Evolutionary conservation across 1,140 invertebrate genomes (phyloP), one percentile per base, ranked within the genome.

Genomic region (Calliphora vicina): DNA sequence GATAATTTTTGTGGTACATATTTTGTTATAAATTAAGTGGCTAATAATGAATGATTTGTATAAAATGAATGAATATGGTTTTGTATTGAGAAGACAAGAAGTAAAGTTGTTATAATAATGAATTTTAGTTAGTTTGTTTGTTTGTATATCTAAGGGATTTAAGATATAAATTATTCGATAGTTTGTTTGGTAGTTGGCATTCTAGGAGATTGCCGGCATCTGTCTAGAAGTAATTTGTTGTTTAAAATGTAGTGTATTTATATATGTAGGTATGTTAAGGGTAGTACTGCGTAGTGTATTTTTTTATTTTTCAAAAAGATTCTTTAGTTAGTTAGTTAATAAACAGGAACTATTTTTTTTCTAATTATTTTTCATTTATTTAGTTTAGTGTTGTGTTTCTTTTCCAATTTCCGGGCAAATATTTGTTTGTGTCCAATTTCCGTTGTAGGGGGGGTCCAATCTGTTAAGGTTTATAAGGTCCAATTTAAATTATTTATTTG

Each of bases 281-380:
- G 45, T 50, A 50, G 45, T 50, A n/a, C 17, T 13, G 45, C 35
- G 6, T 35, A 35, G 5, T 5, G 35, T 35, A 35, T 35, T 8
- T 35, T 35, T 67, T 67, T 67, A 20, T 61, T 61, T 61, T 61
- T 12, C 6, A 23, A 67, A 35, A 35, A 67, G 61, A 67, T 67
- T 67, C 61, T 67, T 67, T 67, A 25, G n/a, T 67, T 67, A 67
- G 8, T 67, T 67, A 25, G n/a, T 67, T 67, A 67, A 20, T 67
- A 25, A 23, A 78, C 35, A 83, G 83, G 83, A 83, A 83, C 80
- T 72, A 25, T 67, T 67, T 35, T 15, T 43, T 45, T 1, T n/a
- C n/a, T n/a, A n/a, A n/a, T 45, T 78, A 20, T 78, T 45, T 43
- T 43, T 78, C 9, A 23, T 43, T 45, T 17, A 42, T 6, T n/a